phyloP scores from a whole-genome alignment of 1,140 invertebrate genomes.

The Drosophila nebulosa region DNA sequence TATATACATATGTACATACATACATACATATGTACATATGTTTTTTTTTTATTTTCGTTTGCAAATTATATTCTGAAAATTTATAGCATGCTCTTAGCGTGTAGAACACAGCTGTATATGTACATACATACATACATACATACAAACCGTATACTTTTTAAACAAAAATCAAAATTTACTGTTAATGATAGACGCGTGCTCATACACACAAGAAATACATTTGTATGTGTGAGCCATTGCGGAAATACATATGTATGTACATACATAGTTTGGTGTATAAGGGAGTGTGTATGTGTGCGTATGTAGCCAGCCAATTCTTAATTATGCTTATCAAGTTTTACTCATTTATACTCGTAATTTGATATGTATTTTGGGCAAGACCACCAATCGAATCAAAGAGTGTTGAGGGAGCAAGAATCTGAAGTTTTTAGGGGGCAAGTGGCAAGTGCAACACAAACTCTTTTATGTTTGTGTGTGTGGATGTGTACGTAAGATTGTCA shows the following conservation, averaged over 20 bases:
- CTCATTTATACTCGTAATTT: constrained; percentile 11
- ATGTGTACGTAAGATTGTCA: neutral
- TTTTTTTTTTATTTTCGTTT: neutral
- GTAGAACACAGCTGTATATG: too few relatives aligned
- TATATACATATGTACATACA: neutral
- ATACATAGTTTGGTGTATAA: neutral
- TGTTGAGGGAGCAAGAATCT: neutral
- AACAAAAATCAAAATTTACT: constrained; percentile 31
- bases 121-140: neutral
- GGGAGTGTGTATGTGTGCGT: neutral
- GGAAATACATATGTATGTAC: neutral
- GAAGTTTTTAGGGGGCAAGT: neutral
- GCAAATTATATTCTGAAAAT: neutral
- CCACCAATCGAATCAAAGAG: neutral
- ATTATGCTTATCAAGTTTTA: constrained; percentile 56
- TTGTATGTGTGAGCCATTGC: neutral
- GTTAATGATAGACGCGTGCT: constrained; percentile 21
- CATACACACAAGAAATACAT: neutral
- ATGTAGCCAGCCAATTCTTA: constrained; percentile 6
- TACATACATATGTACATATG: neutral
- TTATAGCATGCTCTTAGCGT: neutral
- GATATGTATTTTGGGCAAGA: constrained; percentile 13
- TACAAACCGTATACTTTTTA: too few relatives aligned
- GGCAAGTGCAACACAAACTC: neutral
- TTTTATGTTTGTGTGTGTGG: neutral